These are phyloP conservation scores for Pluvialis apricaria DNA, from an alignment of 2,113 vertebrate species.

Conservation along the genomic window DNA sequence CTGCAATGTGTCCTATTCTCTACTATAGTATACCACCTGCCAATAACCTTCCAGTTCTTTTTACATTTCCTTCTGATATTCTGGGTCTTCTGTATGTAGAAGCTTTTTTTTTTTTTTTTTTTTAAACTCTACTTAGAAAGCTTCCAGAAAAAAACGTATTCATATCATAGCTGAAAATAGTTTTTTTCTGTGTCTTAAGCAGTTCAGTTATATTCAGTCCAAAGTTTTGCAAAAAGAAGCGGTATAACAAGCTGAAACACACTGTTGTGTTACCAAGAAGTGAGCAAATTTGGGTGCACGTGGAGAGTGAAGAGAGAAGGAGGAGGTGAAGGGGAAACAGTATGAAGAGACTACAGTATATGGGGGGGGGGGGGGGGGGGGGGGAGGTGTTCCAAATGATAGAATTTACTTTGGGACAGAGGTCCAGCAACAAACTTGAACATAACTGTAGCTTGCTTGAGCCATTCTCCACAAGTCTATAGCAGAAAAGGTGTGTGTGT, in stretches of 20 bases:
- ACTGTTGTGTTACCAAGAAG: neutral
- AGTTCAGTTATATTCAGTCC: neutral
- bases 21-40: neutral
- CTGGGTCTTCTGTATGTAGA: neutral
- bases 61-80: neutral
- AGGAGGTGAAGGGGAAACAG: neutral
- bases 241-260: neutral
- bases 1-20: too few species aligned
- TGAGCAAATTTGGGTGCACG: neutral
- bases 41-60: neutral
- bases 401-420: neutral
- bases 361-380: too few species aligned
- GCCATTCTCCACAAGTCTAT: neutral
- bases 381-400: neutral
- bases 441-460: neutral
- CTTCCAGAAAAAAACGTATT: neutral
- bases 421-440: neutral
- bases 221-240: neutral
- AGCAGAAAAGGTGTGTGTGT: neutral
- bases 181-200: neutral
- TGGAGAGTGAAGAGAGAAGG: neutral
- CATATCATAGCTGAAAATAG: neutral
- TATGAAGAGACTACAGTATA: neutral
- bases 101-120: neutral
- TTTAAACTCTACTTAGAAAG: neutral